Evolutionary conservation across 2,113 vertebrate species (phyloP).

Genomic region (Chrysochloris asiatica): DNA sequence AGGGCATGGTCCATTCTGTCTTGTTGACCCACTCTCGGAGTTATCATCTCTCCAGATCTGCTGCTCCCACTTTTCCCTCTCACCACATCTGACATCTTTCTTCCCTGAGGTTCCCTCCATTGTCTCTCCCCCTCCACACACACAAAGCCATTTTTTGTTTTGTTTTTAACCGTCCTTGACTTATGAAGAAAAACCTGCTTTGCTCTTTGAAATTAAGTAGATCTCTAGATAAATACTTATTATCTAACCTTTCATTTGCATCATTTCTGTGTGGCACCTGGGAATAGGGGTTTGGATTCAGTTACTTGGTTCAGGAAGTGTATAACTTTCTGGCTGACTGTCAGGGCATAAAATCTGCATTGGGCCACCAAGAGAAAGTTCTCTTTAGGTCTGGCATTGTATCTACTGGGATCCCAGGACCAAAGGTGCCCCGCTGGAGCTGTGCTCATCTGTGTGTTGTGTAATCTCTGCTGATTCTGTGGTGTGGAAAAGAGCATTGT

Average conservation of each 20-base stretch:
- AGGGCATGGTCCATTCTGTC: background rate
- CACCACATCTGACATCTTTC: background rate
- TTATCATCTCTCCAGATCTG: background rate
- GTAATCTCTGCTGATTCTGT: background rate
- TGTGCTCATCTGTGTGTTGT: rapidly evolving
- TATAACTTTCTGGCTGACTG: background rate
- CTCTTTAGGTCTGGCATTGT: background rate
- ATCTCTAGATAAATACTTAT: background rate
- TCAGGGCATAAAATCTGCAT: background rate
- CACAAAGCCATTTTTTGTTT: background rate
- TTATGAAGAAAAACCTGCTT: background rate
- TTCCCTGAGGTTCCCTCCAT: background rate
- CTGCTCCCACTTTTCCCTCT: background rate
- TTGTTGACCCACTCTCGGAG: background rate
- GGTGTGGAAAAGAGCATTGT: background rate
- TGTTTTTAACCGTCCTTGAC: background rate
- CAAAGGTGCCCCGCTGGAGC: background rate
- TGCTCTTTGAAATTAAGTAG: background rate
- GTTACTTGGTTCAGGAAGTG: constrained; percentile 4
- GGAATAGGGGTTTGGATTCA: background rate
- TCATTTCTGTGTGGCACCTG: background rate
- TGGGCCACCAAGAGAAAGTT: background rate
- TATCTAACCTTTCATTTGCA: background rate
- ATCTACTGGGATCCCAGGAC: background rate
- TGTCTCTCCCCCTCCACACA: background rate